These are phyloP conservation scores for Drosophila lini DNA, from an alignment of 1,140 invertebrate genomes.

Conservation along the genomic window DNA sequence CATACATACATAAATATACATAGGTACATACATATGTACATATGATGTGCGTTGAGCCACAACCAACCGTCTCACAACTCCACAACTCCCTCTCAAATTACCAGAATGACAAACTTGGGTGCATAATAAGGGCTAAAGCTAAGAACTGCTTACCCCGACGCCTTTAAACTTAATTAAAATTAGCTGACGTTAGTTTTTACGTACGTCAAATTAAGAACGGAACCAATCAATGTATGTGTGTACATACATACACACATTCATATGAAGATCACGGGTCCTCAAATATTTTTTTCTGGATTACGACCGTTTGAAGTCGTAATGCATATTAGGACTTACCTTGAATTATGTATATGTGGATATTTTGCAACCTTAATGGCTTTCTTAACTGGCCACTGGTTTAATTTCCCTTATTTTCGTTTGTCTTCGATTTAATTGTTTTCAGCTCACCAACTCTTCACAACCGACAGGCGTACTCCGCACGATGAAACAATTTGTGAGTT, in stretches of 20 bases:
- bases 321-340: conserved; percentile 46
- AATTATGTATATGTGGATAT: conserved; percentile 30
- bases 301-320: not conserved
- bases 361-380: not conserved
- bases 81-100: not conserved
- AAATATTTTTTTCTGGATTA: not conserved
- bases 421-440: conserved; percentile 61
- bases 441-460: conserved; percentile 44
- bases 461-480: conserved; percentile 54
- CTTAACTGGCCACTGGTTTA: not conserved
- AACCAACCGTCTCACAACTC: not conserved
- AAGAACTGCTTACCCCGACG: not conserved
- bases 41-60: not conserved
- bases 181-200: not conserved
- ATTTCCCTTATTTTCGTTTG: conserved; percentile 31
- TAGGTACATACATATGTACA: not conserved
- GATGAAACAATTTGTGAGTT: conserved; percentile 44
- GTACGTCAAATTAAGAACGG: not conserved
- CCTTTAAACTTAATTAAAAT: not conserved
- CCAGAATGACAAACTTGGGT: not conserved
- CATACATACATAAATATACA: not conserved
- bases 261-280: not conserved
- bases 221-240: too few species aligned
- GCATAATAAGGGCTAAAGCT: not conserved
- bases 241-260: not conserved